These are phyloP conservation scores for Haliclona indistincta DNA, from an alignment of 37 sponge, comb jelly and placozoan species.

Conservation along the genomic window DNA sequence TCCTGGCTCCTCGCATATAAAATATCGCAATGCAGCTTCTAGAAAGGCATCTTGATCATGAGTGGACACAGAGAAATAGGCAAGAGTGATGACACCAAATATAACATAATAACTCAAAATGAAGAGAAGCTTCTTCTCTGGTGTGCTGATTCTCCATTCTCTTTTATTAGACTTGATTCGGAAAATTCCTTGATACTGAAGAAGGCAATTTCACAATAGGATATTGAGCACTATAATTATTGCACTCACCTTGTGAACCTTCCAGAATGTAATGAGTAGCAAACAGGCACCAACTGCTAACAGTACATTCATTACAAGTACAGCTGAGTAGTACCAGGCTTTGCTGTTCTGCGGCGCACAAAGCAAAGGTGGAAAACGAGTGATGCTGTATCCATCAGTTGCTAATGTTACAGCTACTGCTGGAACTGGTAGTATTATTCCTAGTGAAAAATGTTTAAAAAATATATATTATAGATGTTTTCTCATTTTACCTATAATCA, in stretches of 20 bases:
- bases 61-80: too few species aligned
- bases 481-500: too few species aligned
- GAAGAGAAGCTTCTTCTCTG: background rate
- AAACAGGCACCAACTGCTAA: background rate
- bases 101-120: background rate
- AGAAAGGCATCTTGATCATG: too few species aligned
- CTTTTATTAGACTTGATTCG: too few species aligned
- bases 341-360: background rate
- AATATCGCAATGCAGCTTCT: too few species aligned
- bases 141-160: background rate
- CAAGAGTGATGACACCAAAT: too few species aligned
- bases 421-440: background rate
- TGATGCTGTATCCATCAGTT: background rate
- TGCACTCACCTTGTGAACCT: background rate
- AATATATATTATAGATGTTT: too few species aligned
- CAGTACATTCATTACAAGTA: background rate
- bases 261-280: background rate
- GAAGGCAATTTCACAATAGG: background rate
- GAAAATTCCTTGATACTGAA: background rate
- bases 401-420: background rate
- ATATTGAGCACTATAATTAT: background rate
- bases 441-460: too few species aligned
- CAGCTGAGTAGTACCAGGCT: background rate
- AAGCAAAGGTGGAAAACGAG: background rate
- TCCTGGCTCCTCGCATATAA: too few species aligned